Conservation (phyloP, 2,113 vertebrate genomes). For the Boleophthalmus pectinirostris region DNA sequence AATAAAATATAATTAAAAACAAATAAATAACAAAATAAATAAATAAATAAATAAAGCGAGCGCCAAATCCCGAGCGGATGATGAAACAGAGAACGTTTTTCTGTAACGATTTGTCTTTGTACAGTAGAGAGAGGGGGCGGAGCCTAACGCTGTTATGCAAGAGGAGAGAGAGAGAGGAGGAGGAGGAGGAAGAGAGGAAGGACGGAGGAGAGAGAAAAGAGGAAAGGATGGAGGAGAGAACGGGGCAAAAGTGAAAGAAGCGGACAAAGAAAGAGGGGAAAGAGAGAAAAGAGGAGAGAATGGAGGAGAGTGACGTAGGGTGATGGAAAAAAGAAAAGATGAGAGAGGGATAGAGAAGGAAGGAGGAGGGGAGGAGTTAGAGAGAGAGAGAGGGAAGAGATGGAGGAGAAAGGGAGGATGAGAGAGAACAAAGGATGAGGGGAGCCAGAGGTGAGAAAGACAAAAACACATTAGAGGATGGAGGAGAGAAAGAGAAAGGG, state of each 20-base stretch:
- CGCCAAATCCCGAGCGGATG: slow-evolving; percentile 44
- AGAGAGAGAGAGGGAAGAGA: background rate
- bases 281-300: background rate
- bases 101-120: slow-evolving; percentile 56
- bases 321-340: background rate
- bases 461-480: background rate
- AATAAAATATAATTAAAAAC: too few species aligned
- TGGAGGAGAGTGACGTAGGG: background rate
- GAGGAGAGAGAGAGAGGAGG: slow-evolving; percentile 33
- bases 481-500: background rate
- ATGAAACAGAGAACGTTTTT: slow-evolving; percentile 77
- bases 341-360: background rate
- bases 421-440: background rate
- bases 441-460: background rate
- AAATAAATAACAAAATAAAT: background rate
- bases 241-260: too few species aligned
- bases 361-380: background rate
- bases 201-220: background rate
- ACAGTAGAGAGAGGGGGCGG: slow-evolving; percentile 43
- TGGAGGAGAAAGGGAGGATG: background rate
- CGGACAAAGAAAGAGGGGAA: too few species aligned
- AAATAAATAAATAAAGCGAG: background rate
- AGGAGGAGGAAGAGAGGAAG: background rate
- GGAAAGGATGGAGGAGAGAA: background rate
- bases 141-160: slow-evolving; percentile 73